Evolutionary conservation across 1,140 invertebrate species (phyloP).

Genomic region (Heliconius nattereri): DNA sequence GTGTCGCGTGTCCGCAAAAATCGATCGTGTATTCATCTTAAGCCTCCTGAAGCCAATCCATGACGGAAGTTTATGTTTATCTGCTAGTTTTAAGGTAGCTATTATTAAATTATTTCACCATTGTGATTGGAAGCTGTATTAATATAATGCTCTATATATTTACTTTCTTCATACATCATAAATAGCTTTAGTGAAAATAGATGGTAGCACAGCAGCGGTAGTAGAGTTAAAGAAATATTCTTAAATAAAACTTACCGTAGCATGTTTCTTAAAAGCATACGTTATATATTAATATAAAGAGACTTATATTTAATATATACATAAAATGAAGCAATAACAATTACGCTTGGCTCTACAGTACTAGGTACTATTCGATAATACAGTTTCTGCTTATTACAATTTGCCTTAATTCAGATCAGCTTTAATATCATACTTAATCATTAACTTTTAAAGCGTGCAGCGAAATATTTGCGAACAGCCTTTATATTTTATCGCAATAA

Average conservation of each 20-base stretch:
- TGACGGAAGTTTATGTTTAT: conserved; percentile 2
- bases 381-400: not conserved
- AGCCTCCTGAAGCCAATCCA: not conserved
- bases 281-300: not conserved
- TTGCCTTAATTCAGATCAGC: not conserved
- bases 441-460: not conserved
- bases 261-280: not conserved
- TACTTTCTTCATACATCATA: not conserved
- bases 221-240: not conserved
- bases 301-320: too few species aligned
- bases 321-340: not conserved
- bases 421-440: not conserved
- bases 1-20: not conserved
- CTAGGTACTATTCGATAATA: not conserved
- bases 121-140: not conserved
- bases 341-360: not conserved
- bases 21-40: conserved; percentile 8
- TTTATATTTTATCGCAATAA: too few species aligned
- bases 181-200: conserved; percentile 5
- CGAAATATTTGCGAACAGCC: not conserved
- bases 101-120: not conserved
- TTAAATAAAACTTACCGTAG: not conserved
- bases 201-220: not conserved
- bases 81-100: conserved; percentile 11
- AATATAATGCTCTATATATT: not conserved